These are phyloP conservation scores for Halichoerus grypus DNA, from an alignment of 2,113 vertebrate species.

Conservation along the genomic window DNA sequence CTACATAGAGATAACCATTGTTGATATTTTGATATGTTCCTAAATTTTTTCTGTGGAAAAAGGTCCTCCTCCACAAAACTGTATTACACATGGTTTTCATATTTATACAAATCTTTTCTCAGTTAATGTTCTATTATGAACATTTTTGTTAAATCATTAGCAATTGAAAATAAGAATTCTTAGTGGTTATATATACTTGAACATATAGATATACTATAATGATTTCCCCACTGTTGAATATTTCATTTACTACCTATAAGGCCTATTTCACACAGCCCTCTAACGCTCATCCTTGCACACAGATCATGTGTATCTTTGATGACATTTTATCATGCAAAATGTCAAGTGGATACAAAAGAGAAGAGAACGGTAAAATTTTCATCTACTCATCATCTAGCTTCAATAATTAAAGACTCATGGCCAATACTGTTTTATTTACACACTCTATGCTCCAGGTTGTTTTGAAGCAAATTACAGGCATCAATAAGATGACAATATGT, in stretches of 20 bases:
- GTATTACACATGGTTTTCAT: neutral
- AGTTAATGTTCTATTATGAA: neutral
- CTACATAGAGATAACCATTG: neutral
- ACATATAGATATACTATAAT: neutral
- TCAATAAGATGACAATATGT: neutral
- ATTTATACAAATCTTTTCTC: neutral
- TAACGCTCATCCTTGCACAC: neutral
- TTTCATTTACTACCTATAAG: neutral
- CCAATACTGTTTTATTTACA: neutral
- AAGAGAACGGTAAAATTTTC: neutral
- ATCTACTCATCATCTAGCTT: neutral
- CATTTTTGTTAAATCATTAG: neutral
- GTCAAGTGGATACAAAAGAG: neutral
- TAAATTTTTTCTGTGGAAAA: neutral
- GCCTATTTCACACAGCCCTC: neutral
- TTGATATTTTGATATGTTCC: neutral
- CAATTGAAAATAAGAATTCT: neutral
- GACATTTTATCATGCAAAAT: neutral
- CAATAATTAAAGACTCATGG: neutral
- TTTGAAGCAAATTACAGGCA: neutral
- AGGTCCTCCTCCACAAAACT: neutral
- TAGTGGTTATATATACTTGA: neutral
- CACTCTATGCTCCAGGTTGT: neutral
- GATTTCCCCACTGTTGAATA: neutral
- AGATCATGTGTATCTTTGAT: neutral